These are phyloP conservation scores for Trematocara macrostoma DNA, from an alignment of 2,113 vertebrate genomes.

Conservation along the genomic window DNA sequence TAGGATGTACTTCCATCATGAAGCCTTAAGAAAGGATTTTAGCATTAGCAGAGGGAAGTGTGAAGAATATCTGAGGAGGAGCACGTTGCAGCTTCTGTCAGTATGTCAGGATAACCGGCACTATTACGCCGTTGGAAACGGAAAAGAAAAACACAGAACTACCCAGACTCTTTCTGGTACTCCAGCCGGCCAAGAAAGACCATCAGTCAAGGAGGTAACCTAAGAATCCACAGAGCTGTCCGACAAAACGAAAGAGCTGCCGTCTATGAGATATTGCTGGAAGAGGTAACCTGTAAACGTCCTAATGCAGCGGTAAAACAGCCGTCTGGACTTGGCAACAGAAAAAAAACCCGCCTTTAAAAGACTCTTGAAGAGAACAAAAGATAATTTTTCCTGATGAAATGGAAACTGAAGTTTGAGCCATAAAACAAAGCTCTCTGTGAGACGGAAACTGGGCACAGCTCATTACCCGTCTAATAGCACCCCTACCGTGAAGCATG, in stretches of 20 bases:
- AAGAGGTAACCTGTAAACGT: not conserved
- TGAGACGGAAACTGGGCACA: constrained; percentile 42
- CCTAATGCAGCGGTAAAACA: not conserved
- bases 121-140: not conserved
- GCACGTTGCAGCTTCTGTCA: not conserved
- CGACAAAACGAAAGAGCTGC: constrained; percentile 1
- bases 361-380: not conserved
- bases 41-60: not conserved
- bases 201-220: not conserved
- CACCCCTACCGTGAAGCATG: constrained; percentile 38
- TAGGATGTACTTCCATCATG: not conserved
- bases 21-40: not conserved
- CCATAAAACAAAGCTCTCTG: constrained; percentile 38
- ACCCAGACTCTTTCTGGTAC: not conserved
- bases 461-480: constrained; percentile 60
- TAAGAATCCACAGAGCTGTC: not conserved
- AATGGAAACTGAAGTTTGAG: constrained; percentile 30
- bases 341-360: not conserved
- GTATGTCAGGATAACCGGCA: not conserved
- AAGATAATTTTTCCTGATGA: not conserved
- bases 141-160: not conserved
- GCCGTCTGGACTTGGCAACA: not conserved
- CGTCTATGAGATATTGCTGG: not conserved
- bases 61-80: not conserved
- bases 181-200: not conserved